Base-by-base conservation (phyloP, 2,888 invertebrate genomes). In the Drosophila dives region DNA sequence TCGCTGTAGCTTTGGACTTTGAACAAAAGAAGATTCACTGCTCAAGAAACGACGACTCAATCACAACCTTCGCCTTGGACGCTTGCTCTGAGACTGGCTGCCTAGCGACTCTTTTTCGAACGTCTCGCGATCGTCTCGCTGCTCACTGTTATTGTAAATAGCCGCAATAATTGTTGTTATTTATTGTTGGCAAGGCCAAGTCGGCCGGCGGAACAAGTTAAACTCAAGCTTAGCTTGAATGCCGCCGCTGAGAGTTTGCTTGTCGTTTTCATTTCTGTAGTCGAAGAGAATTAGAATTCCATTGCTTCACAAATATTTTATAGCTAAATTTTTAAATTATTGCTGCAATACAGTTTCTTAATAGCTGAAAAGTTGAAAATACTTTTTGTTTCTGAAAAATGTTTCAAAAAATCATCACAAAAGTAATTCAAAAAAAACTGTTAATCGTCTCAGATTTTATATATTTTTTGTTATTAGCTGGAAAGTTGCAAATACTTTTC, bases 61-160 rank as follows among this genome's bases (percentile, higher is more conserved):
- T 61, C 65, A 87, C 91, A 92, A 92, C 92, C 92, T 92, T 92
- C 90, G 90, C 89, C 90, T 91, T 88, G 91, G 86, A 91, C 91
- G 91, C 78, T 81, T 84, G 84, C 77, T 77, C 75, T 74, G 73
- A 80, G 83, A 92, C 92, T 92, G 91, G 81, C 29, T 56, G 56
- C 42, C 20, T 3, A 55, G 38, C 12, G 54, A 10, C 36, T 38
- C 7, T 50, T 55, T 33, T 55, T 65, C 55, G 40, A 64, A 55
- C 64, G 67, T 64, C 68, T 78, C 75, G 61, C 78, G 78, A 78
- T 75, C 75, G 69, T 49, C 71, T 29, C 15, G 64, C 34, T 70
- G 50, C 54, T 64, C 53, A 68, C 76, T 83, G 72, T 76, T 78
- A 72, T 81, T 80, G 81, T 75, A 65, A 70, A 64, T 77, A 75